phyloP scores from a whole-genome alignment of 2,888 invertebrate species.

The Apotomis capreana region DNA sequence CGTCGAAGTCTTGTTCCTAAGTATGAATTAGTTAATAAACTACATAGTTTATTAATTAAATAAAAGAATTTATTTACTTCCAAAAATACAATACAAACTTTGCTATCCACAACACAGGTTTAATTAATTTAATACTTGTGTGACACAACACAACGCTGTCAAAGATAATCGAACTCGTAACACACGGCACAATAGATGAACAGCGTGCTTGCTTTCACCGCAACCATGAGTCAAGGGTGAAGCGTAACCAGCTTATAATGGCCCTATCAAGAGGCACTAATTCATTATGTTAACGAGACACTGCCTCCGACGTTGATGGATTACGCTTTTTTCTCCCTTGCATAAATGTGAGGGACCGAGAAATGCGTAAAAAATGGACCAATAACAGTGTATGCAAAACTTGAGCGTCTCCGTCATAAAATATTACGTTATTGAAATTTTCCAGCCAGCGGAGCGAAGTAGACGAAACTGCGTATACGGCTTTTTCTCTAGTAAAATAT shows the following conservation, averaged over 20 bases:
- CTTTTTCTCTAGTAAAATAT: conserved; percentile 35
- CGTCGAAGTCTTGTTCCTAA: too few species aligned
- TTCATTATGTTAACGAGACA: conserved; percentile 81
- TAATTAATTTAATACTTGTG: too few species aligned
- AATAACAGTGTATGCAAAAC: conserved; percentile 64
- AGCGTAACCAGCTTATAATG: conserved; percentile 44
- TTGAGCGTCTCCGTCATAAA: conserved; percentile 55
- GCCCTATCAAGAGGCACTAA: conserved; percentile 60
- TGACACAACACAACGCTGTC: too few species aligned
- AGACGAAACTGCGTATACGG: conserved; percentile 47
- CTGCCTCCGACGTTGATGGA: conserved; percentile 78
- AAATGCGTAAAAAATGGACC: conserved; percentile 61
- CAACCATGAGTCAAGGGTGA: conserved; percentile 42
- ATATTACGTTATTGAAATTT: conserved; percentile 71
- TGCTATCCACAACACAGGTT: too few species aligned
- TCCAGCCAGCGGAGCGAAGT: conserved; percentile 59
- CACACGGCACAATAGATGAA: neutral
- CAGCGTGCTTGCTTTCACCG: conserved; percentile 23
- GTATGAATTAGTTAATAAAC: too few species aligned
- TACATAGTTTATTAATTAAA: too few species aligned
- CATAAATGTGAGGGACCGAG: conserved; percentile 52
- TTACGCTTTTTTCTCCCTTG: conserved; percentile 60
- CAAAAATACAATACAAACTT: too few species aligned
- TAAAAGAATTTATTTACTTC: too few species aligned
- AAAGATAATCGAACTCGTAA: neutral